phyloP scores from a whole-genome alignment of 2,888 invertebrate species.

The Syrista parreyssii region DNA sequence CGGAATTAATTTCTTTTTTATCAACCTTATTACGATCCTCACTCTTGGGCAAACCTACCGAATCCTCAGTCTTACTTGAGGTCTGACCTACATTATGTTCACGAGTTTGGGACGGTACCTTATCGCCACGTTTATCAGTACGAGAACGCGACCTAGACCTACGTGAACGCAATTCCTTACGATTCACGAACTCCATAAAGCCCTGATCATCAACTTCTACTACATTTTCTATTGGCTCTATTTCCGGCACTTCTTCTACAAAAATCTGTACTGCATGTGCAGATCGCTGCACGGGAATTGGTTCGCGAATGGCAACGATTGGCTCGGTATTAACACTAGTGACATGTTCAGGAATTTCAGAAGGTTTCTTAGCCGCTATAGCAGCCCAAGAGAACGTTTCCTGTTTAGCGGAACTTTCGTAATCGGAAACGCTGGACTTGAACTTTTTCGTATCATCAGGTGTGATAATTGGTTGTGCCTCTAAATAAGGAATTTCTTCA shows the following conservation, averaged over 20 bases:
- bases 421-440: background rate
- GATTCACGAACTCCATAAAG: constrained; percentile 67
- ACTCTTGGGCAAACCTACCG: constrained; percentile 11
- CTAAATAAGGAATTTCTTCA: constrained; percentile 19
- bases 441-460: background rate
- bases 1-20: constrained; percentile 3
- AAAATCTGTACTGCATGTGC: constrained; percentile 48
- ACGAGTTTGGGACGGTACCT: background rate
- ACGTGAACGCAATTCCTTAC: constrained; percentile 63
- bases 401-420: background rate
- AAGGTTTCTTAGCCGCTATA: constrained; percentile 45
- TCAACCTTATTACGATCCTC: constrained; percentile 1
- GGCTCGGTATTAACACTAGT: constrained; percentile 4
- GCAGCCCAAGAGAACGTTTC: constrained; percentile 48
- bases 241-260: constrained; percentile 50
- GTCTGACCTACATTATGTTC: background rate
- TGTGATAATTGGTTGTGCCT: background rate
- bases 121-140: constrained; percentile 36
- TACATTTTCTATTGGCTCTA: constrained; percentile 52
- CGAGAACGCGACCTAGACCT: constrained; percentile 62
- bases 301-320: constrained; percentile 15
- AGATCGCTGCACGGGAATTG: constrained; percentile 22
- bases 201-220: constrained; percentile 64
- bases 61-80: background rate
- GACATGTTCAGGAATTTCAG: constrained; percentile 26